Evolutionary conservation across 23 tunicate genomes (phyloP), one percentile per base, ranked within the genome.

Genomic region (Clavelina lepadiformis): DNA sequence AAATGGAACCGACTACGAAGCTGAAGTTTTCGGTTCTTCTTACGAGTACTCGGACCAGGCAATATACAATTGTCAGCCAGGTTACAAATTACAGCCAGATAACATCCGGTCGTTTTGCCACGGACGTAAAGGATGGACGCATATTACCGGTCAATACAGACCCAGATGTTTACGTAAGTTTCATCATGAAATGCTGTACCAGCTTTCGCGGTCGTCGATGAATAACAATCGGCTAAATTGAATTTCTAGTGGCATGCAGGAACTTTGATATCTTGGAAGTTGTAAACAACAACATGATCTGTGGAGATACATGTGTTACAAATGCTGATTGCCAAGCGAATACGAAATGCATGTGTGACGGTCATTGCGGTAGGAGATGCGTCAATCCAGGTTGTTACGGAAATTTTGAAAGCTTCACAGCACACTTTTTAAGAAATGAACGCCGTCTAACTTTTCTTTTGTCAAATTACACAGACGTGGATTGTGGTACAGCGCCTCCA

Each of bases 291-390:
- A 61, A 61, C 20, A 27, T 78, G 49, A 45, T 59, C 2, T 78
- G 84, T 45, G 79, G 62, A 22, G 28, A 26, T 19, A 35, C n/a
- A 6, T 78, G 84, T 7, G 5, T 22, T 5, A 24, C 56, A 13
- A 76, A 78, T 22, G 71, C 47, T 5, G 71, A 73, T 58, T 77
- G 72, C 28, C 51, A n/a, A n/a, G n/a, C 63, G 1, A 68, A 68
- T 1, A 46, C 15, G 31, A 29, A 36, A 31, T 86, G 95, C 47
- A 18, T 52, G 37, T 86, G 95, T 33, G 95, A 86, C 36, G 85
- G 82, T 15, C 32, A 26, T n/a, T 86, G 95, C 58, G 95, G 95
- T 0, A 51, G 85, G 57, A 69, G 75, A 27, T 86, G 95, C 36
- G 80, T 86, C 1, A 47, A 86, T 47, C 63, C 71, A 64, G 38